Evolutionary conservation across 2,888 invertebrate species (phyloP), one percentile per base, ranked within the genome.

Genomic region (Tineola bisselliella): DNA sequence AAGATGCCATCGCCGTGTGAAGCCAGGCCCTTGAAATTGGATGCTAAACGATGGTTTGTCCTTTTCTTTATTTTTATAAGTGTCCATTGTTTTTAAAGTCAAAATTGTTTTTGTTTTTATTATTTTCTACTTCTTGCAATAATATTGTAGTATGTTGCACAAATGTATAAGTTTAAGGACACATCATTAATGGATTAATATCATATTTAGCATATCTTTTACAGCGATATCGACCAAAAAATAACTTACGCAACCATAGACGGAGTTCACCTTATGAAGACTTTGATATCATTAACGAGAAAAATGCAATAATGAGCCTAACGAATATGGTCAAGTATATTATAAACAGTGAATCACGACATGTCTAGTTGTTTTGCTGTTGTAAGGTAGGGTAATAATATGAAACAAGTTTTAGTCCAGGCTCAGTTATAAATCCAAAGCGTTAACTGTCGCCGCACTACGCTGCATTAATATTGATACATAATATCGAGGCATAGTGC

Each of bases 1-100:
- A 84, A 87, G 86, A 87, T 87, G 80, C 79, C 82, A 84, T 86
- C 84, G 76, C 75, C 66, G 69, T 8, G 31, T 15, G 33, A 17
- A 33, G 19, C 18, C 70, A 70, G 73, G 72, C 76, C 73, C 74
- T 79, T 80, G 79, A 81, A 84, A 87, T 87, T 86, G 84, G 77
- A 69, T 72, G 67, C 77, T 81, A 69, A 70, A 69, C 69, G 69
- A 67, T 68, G 64, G 63, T 64, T 63, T 67, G 66, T 63, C 64
- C 63, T 63, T 64, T 56, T 56, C 2, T 56, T 18, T 56, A 56
- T 38, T 38, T 38, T 38, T 19, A 25, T 19, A 13, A 17, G 48
- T 5, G 48, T 15, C 10, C 38, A 38, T 38, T 38, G 38, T 38
- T 38, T 25, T 25, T 38, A 38, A 38, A 38, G 10, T n/a, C 38